Base-by-base conservation (phyloP, 2,797 vertebrate genomes). In the Acipenser ruthenus region DNA sequence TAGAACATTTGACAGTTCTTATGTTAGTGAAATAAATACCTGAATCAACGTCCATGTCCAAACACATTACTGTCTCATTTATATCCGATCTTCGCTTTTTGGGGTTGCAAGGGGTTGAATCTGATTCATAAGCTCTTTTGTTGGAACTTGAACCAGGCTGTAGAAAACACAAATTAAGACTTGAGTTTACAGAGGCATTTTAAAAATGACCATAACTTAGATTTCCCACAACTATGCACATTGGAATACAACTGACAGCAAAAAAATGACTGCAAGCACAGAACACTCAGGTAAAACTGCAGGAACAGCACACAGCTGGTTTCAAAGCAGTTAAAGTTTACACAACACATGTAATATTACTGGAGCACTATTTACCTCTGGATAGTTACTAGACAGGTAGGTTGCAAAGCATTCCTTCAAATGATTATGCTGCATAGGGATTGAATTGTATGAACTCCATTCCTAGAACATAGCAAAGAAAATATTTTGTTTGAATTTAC, bases 41-140 rank as follows among this genome's bases (percentile, higher is more conserved):
- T 3, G 95, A 96, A 75, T 95, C 95, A 4, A 97, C 73, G 64
- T 98, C 96, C 95, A 98, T 99, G 73, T 98, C 94, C 0, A 93
- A 89, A 62, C 87, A 86, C 6, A 73, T 53, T 13, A 72, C 80
- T 0, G 58, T 68, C 7, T 66, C 78, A 6, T 86, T 78, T 0
- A 72, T 83, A 73, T 83, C 84, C 7, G 77, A 78, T 71, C 80
- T 89, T 8, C 72, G 84, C 77, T 88, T 94, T 80, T 98, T 98
- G 3, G 85, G 83, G 37, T 78, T 84, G 1, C 78, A 83, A 8
- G 87, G 82, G 51, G 86, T 88, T 2, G 89, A 83, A 12, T 88
- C 90, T 9, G 83, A 77, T 0, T 92, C 88, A 67, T 90, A 72
- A 4, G 56, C 72, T 66, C 95, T 92, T 79, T 98, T 99, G 78